These are phyloP conservation scores for Diarsia brunnea DNA, from an alignment of 2,888 invertebrate species.

Conservation along the genomic window DNA sequence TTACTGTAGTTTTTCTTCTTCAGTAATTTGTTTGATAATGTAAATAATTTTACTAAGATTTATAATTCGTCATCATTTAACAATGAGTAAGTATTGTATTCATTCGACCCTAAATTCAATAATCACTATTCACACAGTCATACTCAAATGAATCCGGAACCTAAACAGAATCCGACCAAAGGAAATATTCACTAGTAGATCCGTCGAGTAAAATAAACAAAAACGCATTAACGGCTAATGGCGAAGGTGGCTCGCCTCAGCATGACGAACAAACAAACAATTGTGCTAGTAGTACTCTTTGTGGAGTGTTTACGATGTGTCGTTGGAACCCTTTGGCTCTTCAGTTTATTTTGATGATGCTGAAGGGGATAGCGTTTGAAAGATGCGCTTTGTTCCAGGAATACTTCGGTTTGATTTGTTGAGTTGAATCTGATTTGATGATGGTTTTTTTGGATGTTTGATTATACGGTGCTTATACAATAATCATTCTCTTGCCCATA, in stretches of 20 bases:
- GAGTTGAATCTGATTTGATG: conserved; percentile 8
- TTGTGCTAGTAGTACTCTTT: conserved; percentile 64
- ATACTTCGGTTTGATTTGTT: conserved; percentile 51
- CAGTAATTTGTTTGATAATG: background rate
- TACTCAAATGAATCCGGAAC: conserved; percentile 24
- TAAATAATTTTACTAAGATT: too few relatives aligned
- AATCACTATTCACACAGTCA: background rate
- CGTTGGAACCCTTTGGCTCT: conserved; percentile 44
- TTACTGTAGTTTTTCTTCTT: background rate
- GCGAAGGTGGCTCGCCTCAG: conserved; percentile 81
- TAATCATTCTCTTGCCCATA: too few relatives aligned
- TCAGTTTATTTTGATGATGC: conserved; percentile 61
- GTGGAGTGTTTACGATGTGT: conserved; percentile 59
- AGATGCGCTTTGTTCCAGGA: conserved; percentile 61
- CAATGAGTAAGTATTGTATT: background rate
- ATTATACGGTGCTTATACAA: too few relatives aligned
- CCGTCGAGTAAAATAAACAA: conserved; percentile 72
- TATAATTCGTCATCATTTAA: background rate
- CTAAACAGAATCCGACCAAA: conserved; percentile 43
- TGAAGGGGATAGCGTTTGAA: conserved; percentile 44
- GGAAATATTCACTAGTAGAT: conserved; percentile 63
- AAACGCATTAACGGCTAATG: conserved; percentile 84
- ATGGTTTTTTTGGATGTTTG: background rate
- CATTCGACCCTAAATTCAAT: background rate
- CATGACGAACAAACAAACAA: conserved; percentile 81